phyloP scores from a whole-genome alignment of 2,797 vertebrate species.

The Hyperoplus immaculatus region DNA sequence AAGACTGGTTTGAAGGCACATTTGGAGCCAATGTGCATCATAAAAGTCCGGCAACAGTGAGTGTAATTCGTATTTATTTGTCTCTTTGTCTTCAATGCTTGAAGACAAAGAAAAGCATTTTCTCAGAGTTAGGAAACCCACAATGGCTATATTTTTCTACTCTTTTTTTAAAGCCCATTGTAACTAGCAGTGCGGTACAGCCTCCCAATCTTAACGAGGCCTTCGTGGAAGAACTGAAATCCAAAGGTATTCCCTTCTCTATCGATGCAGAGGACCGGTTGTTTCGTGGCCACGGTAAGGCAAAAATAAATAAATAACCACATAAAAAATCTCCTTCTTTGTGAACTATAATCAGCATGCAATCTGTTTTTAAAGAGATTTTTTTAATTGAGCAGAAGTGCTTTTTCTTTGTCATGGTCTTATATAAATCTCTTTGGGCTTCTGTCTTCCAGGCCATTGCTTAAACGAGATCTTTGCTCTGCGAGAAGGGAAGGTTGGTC shows the following conservation, averaged over 20 bases:
- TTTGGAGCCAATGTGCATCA: conserved; percentile 94
- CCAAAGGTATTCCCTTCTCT: conserved; percentile 90
- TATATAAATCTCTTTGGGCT: background rate
- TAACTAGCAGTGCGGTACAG: conserved; percentile 89
- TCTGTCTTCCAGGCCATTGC: conserved; percentile 92
- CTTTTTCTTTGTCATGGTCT: conserved; percentile 1
- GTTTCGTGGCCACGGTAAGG: conserved; percentile 95
- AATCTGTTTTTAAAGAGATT: background rate
- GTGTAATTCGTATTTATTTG: conserved; percentile 46
- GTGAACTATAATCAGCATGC: background rate
- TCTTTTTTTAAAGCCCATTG: conserved; percentile 84
- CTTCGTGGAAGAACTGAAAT: conserved; percentile 93
- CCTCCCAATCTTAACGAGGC: conserved; percentile 91
- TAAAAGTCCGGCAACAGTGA: conserved; percentile 93
- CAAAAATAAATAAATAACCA: background rate
- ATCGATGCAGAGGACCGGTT: conserved; percentile 94
- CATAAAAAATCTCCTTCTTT: background rate
- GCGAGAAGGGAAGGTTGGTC: conserved; percentile 94
- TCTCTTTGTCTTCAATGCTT: background rate
- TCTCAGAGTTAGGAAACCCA: conserved; percentile 26
- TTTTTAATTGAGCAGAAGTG: background rate
- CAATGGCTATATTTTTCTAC: conserved; percentile 31
- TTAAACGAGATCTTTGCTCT: conserved; percentile 97
- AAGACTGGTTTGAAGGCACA: conserved; percentile 94
- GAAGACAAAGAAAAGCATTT: conserved; percentile 13